Conservation (phyloP, 2,797 vertebrate species). For the Pterois miles region DNA sequence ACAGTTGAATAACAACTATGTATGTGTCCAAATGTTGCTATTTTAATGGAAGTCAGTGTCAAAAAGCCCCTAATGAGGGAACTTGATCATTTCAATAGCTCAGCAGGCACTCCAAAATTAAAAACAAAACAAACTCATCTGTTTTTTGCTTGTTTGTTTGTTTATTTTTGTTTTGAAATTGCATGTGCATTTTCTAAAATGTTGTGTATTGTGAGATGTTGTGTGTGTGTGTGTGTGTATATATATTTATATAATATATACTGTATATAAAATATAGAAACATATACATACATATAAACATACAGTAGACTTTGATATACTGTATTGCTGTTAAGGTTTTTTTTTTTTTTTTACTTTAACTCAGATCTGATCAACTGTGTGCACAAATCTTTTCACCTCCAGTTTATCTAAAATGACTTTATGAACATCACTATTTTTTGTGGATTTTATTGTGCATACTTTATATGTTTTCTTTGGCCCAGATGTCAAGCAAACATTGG, state of each 20-base stretch:
- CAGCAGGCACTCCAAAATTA: not conserved
- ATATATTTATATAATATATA: too few relatives aligned
- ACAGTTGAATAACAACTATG: not conserved
- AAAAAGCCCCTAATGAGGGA: not conserved
- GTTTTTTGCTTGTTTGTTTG: too few relatives aligned
- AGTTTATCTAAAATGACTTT: not conserved
- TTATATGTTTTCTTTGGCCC: not conserved
- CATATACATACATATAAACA: too few relatives aligned
- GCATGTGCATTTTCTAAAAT: too few relatives aligned
- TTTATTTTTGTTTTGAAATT: too few relatives aligned
- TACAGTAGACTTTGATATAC: too few relatives aligned
- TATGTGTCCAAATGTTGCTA: not conserved
- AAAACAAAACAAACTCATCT: not conserved
- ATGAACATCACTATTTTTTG: not conserved
- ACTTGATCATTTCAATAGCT: not conserved
- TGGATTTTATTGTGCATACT: not conserved
- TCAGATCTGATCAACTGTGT: not conserved
- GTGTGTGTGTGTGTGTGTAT: too few relatives aligned
- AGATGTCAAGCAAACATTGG: too few relatives aligned
- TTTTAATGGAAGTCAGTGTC: not conserved
- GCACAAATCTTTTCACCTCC: not conserved
- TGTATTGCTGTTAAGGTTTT: not conserved
- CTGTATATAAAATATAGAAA: too few relatives aligned
- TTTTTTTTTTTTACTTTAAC: not conserved
- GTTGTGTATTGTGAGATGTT: too few relatives aligned